Conservation (phyloP, 2,888 invertebrate species). For the Mimas tiliae region DNA sequence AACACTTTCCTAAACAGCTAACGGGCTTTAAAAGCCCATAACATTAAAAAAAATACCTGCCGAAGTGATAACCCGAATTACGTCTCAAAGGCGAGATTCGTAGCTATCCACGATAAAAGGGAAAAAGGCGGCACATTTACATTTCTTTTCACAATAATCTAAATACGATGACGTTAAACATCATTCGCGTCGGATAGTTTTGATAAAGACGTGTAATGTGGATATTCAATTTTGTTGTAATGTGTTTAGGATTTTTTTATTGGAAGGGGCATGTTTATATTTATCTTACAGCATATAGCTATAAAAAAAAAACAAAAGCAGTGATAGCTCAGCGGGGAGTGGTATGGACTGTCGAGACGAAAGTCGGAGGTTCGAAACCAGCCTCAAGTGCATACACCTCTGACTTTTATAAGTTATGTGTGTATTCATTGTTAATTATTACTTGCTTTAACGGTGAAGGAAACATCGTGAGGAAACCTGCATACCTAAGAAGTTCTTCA, state of each 20-base stretch:
- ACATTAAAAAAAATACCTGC: slow-evolving; percentile 16
- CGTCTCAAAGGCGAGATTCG: slow-evolving; percentile 26
- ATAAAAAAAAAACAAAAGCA: too few species aligned
- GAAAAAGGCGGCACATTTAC: slow-evolving; percentile 24
- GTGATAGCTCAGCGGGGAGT: too few species aligned
- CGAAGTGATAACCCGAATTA: slow-evolving; percentile 11
- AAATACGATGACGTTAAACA: slow-evolving; percentile 27
- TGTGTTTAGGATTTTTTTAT: not conserved
- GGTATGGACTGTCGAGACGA: too few species aligned
- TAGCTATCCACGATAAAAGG: slow-evolving; percentile 15
- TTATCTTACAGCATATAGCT: not conserved
- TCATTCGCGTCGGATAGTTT: slow-evolving; percentile 24
- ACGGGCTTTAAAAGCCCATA: slow-evolving; percentile 5
- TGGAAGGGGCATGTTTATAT: not conserved
- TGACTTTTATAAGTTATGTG: too few species aligned
- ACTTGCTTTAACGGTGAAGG: too few species aligned
- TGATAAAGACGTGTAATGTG: slow-evolving; percentile 5
- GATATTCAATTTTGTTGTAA: not conserved
- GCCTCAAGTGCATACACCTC: too few species aligned
- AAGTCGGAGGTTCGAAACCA: too few species aligned
- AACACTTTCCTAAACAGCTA: slow-evolving; percentile 2
- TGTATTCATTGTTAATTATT: too few species aligned
- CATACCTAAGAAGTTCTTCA: too few species aligned
- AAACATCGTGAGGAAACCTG: too few species aligned
- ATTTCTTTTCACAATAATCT: slow-evolving; percentile 28